Percentiles rank a stretch among this genome's conserved stretches.
Conservation (phyloP, 2,888 invertebrate genomes). For the Cyclophora albipunctata region DNA sequence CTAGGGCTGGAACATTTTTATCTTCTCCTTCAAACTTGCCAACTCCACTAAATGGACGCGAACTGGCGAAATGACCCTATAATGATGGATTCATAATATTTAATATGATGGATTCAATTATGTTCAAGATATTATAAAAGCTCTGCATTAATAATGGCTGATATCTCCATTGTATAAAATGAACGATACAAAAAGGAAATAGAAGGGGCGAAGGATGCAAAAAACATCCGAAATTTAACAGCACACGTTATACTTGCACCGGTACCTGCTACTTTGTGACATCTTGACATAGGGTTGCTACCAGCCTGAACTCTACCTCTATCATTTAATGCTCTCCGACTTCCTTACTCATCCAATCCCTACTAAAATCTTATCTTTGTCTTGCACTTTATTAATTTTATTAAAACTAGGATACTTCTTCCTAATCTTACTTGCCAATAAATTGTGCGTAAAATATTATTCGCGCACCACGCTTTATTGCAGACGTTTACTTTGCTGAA, state of each 20-base stretch:
- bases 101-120: slow-evolving; percentile 6
- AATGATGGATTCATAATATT: no score
- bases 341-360: no score
- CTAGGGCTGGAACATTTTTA: no score
- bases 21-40: no score
- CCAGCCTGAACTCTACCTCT: slow-evolving; percentile 10
- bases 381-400: no score
- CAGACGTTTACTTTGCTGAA: slow-evolving; percentile 4
- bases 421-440: not conserved
- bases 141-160: slow-evolving; percentile 32
- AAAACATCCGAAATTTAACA: slow-evolving; percentile 64
- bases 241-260: slow-evolving; percentile 54
- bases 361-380: no score
- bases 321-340: slow-evolving; percentile 29
- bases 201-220: slow-evolving; percentile 44
- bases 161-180: slow-evolving; percentile 44
- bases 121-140: slow-evolving; percentile 9
- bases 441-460: no score
- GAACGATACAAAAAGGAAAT: slow-evolving; percentile 38
- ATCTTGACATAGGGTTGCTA: slow-evolving; percentile 64
- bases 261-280: slow-evolving; percentile 72
- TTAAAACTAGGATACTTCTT: not conserved
- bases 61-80: no score
- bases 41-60: no score
- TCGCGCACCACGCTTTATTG: no score